These are phyloP conservation scores for Balaeniceps rex DNA, from an alignment of 2,113 vertebrate species.

Conservation along the genomic window DNA sequence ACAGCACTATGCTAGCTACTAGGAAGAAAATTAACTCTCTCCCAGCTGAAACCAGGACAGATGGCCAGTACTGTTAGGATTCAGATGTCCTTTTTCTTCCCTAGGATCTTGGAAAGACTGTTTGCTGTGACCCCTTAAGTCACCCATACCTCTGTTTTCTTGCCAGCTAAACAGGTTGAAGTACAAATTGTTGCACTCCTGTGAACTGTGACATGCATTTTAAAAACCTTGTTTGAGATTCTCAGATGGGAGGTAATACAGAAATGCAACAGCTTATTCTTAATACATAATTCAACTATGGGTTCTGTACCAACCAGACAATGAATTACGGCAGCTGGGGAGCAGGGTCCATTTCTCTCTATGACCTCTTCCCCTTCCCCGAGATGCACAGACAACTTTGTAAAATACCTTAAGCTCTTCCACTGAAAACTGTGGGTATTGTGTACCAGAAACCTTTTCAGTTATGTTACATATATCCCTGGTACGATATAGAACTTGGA, in stretches of 20 bases:
- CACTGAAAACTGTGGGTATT: neutral
- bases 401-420: neutral
- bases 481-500: neutral
- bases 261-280: neutral
- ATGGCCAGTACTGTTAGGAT: neutral
- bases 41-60: too few species aligned
- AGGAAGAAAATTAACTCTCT: too few species aligned
- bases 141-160: neutral
- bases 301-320: neutral
- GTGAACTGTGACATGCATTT: neutral
- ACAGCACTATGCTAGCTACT: too few species aligned
- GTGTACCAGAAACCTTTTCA: neutral
- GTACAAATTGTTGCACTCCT: neutral
- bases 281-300: neutral
- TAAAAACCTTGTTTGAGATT: neutral
- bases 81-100: neutral
- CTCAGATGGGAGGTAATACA: neutral
- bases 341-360: neutral
- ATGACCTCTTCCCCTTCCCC: neutral
- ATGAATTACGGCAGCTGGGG: neutral
- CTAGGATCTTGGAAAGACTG: neutral
- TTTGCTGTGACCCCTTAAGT: neutral
- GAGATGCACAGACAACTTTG: neutral
- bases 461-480: neutral
- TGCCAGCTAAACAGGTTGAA: neutral